A percentile compares a stretch with the other conserved stretches of the same genome.
Evolutionary conservation across 2,888 invertebrate species (phyloP).

Genomic region (Resseliella maxima): DNA sequence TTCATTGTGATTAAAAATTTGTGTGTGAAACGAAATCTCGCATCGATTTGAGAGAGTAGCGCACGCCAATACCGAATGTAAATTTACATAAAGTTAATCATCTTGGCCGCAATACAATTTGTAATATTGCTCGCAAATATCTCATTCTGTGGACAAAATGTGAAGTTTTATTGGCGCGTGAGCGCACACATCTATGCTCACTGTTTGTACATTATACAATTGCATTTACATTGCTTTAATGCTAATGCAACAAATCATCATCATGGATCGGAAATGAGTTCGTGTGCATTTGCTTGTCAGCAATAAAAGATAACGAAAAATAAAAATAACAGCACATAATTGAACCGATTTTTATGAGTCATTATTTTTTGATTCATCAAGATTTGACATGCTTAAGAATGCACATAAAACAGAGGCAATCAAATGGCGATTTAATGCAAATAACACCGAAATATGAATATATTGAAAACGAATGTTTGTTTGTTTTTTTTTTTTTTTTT

Average conservation of each 20-base stretch:
- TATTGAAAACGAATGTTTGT: background rate
- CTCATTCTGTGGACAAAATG: background rate
- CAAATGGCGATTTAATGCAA: background rate
- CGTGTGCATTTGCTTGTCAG: background rate
- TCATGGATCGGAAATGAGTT: constrained; percentile 23
- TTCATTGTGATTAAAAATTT: background rate
- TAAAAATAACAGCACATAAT: background rate
- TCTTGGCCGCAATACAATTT: constrained; percentile 47
- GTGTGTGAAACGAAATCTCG: constrained; percentile 1
- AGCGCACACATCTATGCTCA: background rate
- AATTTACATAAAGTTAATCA: constrained; percentile 53
- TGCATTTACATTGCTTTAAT: background rate
- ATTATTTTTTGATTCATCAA: background rate
- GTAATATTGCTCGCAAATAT: background rate
- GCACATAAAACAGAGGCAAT: background rate
- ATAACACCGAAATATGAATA: background rate
- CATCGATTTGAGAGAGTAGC: background rate
- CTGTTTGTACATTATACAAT: background rate
- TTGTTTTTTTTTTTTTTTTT: background rate
- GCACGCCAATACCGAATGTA: background rate
- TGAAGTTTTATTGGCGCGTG: background rate
- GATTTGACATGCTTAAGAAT: constrained; percentile 18
- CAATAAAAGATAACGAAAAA: background rate
- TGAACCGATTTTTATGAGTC: background rate
- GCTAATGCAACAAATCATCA: background rate